A percentile compares a stretch with the other conserved stretches of the same genome.
phyloP scores from a whole-genome alignment of 2,797 vertebrate genomes.

The Pterois miles region DNA sequence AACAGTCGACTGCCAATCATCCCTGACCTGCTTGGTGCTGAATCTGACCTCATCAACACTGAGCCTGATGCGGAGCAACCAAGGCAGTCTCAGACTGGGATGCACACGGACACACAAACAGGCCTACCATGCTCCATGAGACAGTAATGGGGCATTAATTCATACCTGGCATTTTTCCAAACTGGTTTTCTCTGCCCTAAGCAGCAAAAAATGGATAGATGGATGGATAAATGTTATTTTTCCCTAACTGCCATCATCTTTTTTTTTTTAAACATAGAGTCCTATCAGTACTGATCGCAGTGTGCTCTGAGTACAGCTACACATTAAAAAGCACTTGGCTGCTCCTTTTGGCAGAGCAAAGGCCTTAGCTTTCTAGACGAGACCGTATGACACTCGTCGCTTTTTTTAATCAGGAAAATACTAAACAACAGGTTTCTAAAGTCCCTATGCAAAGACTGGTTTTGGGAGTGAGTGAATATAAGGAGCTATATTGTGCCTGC shows the following conservation, averaged over 20 bases:
- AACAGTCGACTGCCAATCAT: slow-evolving; percentile 69
- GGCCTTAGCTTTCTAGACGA: neutral
- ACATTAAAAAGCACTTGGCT: slow-evolving; percentile 11
- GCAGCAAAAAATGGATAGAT: neutral
- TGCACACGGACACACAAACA: neutral
- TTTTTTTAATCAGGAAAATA: neutral
- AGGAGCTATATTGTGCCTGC: neutral
- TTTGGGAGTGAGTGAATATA: neutral
- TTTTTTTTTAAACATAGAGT: neutral
- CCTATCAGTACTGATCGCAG: neutral
- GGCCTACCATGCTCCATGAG: neutral
- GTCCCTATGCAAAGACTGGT: neutral
- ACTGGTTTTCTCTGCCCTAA: neutral
- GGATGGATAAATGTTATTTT: neutral
- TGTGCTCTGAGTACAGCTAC: neutral
- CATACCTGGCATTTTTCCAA: neutral
- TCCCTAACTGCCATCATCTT: neutral
- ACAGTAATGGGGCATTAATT: neutral
- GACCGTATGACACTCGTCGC: neutral
- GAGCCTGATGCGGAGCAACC: slow-evolving; percentile 27
- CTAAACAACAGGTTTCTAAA: slow-evolving; percentile 5
- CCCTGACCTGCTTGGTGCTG: slow-evolving; percentile 42
- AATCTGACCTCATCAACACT: slow-evolving; percentile 49
- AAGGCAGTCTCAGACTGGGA: slow-evolving; percentile 17
- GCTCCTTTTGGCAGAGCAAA: neutral